These are phyloP conservation scores for Troides aeacus DNA, from an alignment of 2,888 invertebrate genomes.

Conservation along the genomic window DNA sequence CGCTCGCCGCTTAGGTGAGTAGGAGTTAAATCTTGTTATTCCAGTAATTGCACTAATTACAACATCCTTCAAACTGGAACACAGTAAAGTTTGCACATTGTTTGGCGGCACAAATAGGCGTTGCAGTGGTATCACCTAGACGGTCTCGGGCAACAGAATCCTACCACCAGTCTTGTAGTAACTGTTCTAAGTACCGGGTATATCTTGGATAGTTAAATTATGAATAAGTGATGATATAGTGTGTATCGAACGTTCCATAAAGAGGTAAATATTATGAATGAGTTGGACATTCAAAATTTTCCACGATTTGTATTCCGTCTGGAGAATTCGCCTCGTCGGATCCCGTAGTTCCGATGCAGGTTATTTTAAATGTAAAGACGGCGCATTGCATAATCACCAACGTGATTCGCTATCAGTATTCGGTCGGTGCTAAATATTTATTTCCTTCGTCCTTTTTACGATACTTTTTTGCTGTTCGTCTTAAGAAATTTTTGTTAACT, in stretches of 20 bases:
- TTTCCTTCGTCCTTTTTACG: slow-evolving; percentile 58
- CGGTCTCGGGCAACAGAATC: no score
- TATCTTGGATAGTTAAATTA: slow-evolving; percentile 19
- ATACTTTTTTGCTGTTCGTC: slow-evolving; percentile 52
- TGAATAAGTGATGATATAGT: slow-evolving; percentile 31
- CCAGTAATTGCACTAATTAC: no score
- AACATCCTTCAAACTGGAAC: no score
- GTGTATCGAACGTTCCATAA: slow-evolving; percentile 43
- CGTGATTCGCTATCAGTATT: slow-evolving; percentile 74
- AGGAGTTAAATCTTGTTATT: no score
- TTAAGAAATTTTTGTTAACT: slow-evolving; percentile 46
- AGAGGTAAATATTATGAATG: slow-evolving; percentile 54
- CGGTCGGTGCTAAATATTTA: slow-evolving; percentile 72
- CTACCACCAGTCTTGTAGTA: background rate
- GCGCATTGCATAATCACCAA: slow-evolving; percentile 76
- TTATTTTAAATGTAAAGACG: slow-evolving; percentile 75
- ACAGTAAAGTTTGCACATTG: no score
- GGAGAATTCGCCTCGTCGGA: slow-evolving; percentile 65
- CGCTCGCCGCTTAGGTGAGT: no score
- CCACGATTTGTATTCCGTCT: slow-evolving; percentile 75
- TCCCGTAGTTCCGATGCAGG: slow-evolving; percentile 72
- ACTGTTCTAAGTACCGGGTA: slow-evolving; percentile 18
- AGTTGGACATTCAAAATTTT: slow-evolving; percentile 67
- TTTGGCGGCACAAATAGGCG: no score
- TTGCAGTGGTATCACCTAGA: no score